Evolutionary conservation across 2,888 invertebrate species (phyloP).

Genomic region (Euplexia lucipara): DNA sequence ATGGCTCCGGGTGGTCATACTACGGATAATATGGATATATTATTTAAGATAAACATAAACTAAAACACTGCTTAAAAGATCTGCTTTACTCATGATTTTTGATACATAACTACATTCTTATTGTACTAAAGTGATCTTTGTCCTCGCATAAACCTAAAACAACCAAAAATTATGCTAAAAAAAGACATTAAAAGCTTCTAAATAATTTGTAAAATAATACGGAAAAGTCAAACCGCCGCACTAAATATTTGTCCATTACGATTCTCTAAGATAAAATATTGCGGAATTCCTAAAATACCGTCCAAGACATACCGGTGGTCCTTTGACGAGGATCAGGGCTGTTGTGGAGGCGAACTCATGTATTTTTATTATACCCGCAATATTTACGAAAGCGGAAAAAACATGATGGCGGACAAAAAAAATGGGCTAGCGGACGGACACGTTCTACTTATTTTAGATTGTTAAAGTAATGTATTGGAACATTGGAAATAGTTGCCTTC

Average conservation of each 20-base stretch:
- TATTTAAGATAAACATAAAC: conserved; percentile 40
- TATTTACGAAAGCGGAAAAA: conserved; percentile 66
- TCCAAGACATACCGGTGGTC: conserved; percentile 60
- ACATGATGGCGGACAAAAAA: conserved; percentile 52
- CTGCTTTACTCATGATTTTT: conserved; percentile 4
- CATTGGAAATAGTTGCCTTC: conserved; percentile 1
- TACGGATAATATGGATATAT: conserved; percentile 13
- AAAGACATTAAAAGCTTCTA: not conserved
- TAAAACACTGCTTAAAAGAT: conserved; percentile 9
- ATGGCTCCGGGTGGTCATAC: conserved; percentile 38
- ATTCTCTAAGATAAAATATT: conserved; percentile 47
- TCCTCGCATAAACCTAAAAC: not conserved
- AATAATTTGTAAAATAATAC: not conserved
- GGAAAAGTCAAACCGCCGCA: conserved; percentile 2
- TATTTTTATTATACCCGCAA: conserved; percentile 65
- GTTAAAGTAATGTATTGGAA: conserved; percentile 30
- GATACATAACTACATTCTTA: not conserved
- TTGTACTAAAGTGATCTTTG: not conserved
- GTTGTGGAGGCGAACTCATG: conserved; percentile 53
- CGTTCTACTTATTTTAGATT: conserved; percentile 41
- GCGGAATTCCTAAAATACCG: conserved; percentile 58
- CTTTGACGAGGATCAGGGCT: conserved; percentile 62
- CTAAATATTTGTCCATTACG: conserved; percentile 36
- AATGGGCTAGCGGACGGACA: conserved; percentile 22
- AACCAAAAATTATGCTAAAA: not conserved